Percentiles rank a stretch among this genome's conserved stretches.
Evolutionary conservation across 92 coral and sea anemone genomes (phyloP).

Genomic region (Parazoanthus darwini): DNA sequence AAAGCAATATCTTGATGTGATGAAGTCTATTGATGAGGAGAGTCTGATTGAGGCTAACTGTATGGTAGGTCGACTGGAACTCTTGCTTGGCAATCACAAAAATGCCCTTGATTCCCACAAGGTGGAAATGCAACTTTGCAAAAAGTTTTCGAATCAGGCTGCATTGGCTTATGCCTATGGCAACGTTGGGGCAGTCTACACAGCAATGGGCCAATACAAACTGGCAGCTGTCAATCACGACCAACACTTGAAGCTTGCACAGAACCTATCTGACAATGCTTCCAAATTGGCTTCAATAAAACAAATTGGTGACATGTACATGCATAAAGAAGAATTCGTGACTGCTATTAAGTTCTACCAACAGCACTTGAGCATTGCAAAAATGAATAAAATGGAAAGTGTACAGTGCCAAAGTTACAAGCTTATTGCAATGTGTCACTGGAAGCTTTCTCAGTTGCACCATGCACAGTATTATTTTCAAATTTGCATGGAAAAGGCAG

Average conservation of each 20-base stretch:
- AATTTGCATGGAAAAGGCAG: slow-evolving; percentile 61
- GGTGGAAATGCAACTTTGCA: slow-evolving; percentile 68
- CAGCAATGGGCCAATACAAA: slow-evolving; percentile 68
- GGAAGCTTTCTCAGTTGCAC: slow-evolving; percentile 68
- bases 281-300: slow-evolving; percentile 67
- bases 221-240: slow-evolving; percentile 70
- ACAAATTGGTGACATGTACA: slow-evolving; percentile 76
- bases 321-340: slow-evolving; percentile 59
- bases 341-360: slow-evolving; percentile 78
- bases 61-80: slow-evolving; percentile 74
- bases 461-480: slow-evolving; percentile 78
- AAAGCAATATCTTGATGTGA: slow-evolving; percentile 62
- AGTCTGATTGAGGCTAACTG: slow-evolving; percentile 61
- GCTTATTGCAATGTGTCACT: slow-evolving; percentile 63
- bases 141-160: slow-evolving; percentile 59
- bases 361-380: slow-evolving; percentile 64
- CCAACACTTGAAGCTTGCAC: slow-evolving; percentile 78
- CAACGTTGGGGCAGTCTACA: slow-evolving; percentile 72
- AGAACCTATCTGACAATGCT: slow-evolving; percentile 64
- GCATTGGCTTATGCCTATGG: slow-evolving; percentile 81
- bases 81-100: slow-evolving; percentile 64
- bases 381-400: slow-evolving; percentile 59
- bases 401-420: slow-evolving; percentile 69
- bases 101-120: slow-evolving; percentile 73
- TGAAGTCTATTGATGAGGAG: slow-evolving; percentile 62